Percentiles rank a stretch among this genome's conserved stretches.
These are phyloP conservation scores for Ennomos fuscantarius DNA, from an alignment of 2,888 invertebrate species.

Conservation along the genomic window DNA sequence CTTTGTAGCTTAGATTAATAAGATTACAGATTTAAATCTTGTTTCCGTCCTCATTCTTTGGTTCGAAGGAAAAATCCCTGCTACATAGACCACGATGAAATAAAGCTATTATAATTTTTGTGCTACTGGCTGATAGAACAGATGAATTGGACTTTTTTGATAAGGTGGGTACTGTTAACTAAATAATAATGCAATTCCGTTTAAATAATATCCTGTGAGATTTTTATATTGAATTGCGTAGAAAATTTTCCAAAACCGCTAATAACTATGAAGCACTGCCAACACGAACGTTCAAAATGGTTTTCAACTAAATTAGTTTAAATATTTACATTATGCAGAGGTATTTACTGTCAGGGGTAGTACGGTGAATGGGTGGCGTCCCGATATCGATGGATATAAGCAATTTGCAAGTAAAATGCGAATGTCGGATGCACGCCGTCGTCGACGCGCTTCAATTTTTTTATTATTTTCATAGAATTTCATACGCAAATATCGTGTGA, in stretches of 20 bases:
- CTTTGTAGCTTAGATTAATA: slow-evolving; percentile 37
- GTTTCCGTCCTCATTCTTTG: not conserved
- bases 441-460: slow-evolving; percentile 54
- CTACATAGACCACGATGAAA: no score
- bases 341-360: slow-evolving; percentile 42
- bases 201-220: not conserved
- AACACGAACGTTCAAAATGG: slow-evolving; percentile 12
- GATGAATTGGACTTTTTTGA: no score
- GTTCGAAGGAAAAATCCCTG: no score
- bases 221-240: not conserved
- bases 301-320: slow-evolving; percentile 30
- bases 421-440: slow-evolving; percentile 65
- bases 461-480: slow-evolving; percentile 68
- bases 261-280: not conserved
- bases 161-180: no score
- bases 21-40: slow-evolving; percentile 12
- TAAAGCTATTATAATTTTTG: no score
- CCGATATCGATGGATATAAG: slow-evolving; percentile 75
- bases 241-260: no score
- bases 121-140: no score
- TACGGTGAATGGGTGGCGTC: slow-evolving; percentile 50
- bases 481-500: slow-evolving; percentile 57
- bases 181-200: not conserved
- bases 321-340: slow-evolving; percentile 38
- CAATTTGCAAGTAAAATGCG: slow-evolving; percentile 82